phyloP scores from a whole-genome alignment of 2,888 invertebrate genomes.

The Stenchaetothrips biformis region DNA sequence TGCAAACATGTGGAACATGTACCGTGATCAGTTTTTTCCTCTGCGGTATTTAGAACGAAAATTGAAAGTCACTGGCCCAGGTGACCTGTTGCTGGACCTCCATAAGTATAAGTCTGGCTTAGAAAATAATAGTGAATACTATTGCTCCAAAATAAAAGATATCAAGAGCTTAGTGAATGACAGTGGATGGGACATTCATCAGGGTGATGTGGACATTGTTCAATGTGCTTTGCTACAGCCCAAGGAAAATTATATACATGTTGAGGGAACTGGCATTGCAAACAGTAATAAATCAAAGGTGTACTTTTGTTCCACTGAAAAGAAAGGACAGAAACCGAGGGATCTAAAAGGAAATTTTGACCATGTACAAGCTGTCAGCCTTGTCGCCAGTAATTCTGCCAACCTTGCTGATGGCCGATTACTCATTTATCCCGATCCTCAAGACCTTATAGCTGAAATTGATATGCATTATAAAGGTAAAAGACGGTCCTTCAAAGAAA shows the following conservation, averaged over 20 bases:
- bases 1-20: constrained; percentile 53
- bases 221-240: constrained; percentile 65
- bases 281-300: background rate
- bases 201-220: constrained; percentile 51
- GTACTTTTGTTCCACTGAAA: background rate
- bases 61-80: constrained; percentile 60
- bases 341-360: background rate
- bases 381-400: background rate
- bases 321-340: background rate
- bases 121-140: background rate
- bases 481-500: background rate
- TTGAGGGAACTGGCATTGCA: constrained; percentile 44
- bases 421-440: background rate
- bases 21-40: constrained; percentile 59
- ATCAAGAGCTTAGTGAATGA: background rate
- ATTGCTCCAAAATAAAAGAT: background rate
- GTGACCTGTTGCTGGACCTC: constrained; percentile 64
- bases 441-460: background rate
- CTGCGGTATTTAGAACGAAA: constrained; percentile 66
- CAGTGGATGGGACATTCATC: background rate
- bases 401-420: background rate
- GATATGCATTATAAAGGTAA: background rate
- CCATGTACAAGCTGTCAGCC: background rate
- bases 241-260: constrained; percentile 54
- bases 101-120: constrained; percentile 50